Conservation (phyloP, 2,888 invertebrate species). For the Pristionchus fissidentatus region DNA sequence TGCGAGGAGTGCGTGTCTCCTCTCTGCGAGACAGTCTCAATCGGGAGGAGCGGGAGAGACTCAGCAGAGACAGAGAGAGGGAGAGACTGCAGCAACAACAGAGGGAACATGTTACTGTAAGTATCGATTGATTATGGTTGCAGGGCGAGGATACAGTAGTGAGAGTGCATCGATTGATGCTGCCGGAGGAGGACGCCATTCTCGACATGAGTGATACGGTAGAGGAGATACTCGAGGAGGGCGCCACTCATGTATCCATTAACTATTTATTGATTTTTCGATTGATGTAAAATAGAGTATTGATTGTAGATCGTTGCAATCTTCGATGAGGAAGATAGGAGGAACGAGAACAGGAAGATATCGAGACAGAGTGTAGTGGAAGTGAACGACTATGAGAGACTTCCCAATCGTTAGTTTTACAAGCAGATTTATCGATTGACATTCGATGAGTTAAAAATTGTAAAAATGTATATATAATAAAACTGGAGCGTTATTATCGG, state of each 20-base stretch:
- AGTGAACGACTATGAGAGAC: conserved; percentile 30
- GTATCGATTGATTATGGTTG: background rate
- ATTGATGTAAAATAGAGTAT: background rate
- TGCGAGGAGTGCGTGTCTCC: conserved; percentile 32
- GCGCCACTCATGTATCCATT: conserved; percentile 33
- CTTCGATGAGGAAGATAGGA: conserved; percentile 39
- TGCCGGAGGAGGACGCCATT: conserved; percentile 41
- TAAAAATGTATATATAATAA: background rate
- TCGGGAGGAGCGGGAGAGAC: conserved; percentile 26
- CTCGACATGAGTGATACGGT: conserved; percentile 44
- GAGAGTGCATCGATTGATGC: conserved; percentile 34
- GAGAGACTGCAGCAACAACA: background rate
- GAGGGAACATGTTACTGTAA: conserved; percentile 32
- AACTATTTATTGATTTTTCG: background rate
- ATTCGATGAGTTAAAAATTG: too few relatives aligned
- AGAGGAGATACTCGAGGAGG: conserved; percentile 44
- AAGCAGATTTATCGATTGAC: background rate
- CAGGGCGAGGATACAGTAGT: conserved; percentile 39
- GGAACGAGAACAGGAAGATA: conserved; percentile 29
- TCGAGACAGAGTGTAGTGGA: conserved; percentile 45
- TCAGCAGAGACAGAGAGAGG: background rate
- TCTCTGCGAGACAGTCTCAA: conserved; percentile 32
- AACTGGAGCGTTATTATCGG: background rate
- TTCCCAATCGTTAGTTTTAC: background rate
- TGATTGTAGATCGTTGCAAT: conserved; percentile 44